These are phyloP conservation scores for Octonoba sinensis DNA, from an alignment of 2,888 invertebrate genomes.

Conservation along the genomic window DNA sequence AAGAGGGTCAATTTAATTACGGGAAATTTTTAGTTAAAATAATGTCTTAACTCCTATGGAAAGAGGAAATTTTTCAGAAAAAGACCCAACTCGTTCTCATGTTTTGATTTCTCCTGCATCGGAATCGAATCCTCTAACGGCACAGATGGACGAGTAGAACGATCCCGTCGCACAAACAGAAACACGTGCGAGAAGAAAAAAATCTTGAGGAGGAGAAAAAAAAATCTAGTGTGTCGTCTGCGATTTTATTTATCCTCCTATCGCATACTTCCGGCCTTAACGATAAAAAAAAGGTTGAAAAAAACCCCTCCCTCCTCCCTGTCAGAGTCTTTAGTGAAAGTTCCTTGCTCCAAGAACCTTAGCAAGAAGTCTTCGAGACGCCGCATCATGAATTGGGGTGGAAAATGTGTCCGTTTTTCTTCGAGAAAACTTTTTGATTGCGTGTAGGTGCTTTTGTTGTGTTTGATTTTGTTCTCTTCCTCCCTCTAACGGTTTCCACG, in stretches of 20 bases:
- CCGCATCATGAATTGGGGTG: slow-evolving; percentile 52
- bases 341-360: slow-evolving; percentile 45
- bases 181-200: slow-evolving; percentile 6
- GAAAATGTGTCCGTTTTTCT: slow-evolving; percentile 58
- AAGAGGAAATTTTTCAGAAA: no score
- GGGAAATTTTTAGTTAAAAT: no score
- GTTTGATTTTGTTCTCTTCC: not conserved
- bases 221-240: no score
- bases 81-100: no score
- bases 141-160: slow-evolving; percentile 7
- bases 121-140: not conserved
- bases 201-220: not conserved
- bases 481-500: slow-evolving; percentile 33
- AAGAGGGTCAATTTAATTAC: no score
- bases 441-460: not conserved
- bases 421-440: not conserved
- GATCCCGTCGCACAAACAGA: not conserved
- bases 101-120: no score
- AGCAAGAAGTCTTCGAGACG: not conserved
- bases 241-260: slow-evolving; percentile 36
- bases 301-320: not conserved
- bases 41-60: no score
- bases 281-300: not conserved
- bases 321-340: slow-evolving; percentile 43
- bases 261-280: slow-evolving; percentile 44